Conservation (phyloP, 64 coral and sea anemone species). For the Dendronephthya gigantea region DNA sequence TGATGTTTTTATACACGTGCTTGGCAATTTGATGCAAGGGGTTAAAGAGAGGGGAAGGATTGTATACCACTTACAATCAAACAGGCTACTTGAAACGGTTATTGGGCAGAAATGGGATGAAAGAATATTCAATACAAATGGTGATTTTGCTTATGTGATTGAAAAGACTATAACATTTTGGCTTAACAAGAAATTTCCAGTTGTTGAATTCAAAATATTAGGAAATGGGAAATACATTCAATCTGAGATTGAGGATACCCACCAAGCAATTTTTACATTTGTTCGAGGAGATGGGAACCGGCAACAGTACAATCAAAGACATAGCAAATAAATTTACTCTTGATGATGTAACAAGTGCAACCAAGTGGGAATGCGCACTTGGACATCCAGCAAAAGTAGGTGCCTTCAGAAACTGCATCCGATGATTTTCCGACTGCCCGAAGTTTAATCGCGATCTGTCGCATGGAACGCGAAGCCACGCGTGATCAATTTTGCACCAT, state of each 20-base stretch:
- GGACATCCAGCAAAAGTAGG: too few species aligned
- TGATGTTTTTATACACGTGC: neutral
- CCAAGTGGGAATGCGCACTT: too few species aligned
- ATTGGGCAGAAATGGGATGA: neutral
- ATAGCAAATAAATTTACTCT: neutral
- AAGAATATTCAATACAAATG: conserved; percentile 36
- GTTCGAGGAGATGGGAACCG: neutral
- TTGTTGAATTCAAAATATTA: neutral
- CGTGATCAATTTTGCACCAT: too few species aligned
- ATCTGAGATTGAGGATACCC: neutral
- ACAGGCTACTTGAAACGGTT: neutral
- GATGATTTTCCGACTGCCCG: too few species aligned
- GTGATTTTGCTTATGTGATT: conserved; percentile 46
- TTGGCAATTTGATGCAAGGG: neutral
- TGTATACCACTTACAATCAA: neutral
- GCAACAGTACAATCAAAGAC: neutral
- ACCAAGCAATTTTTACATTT: neutral
- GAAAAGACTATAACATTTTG: conserved; percentile 21
- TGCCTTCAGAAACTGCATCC: too few species aligned
- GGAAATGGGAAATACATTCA: neutral
- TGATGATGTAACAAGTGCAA: neutral
- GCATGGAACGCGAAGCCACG: too few species aligned
- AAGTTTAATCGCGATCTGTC: too few species aligned
- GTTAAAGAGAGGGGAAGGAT: neutral
- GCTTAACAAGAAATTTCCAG: neutral